Evolutionary conservation across 2,797 vertebrate species (phyloP), one percentile per base, ranked within the genome.

Genomic region (Steatocranus sp.): DNA sequence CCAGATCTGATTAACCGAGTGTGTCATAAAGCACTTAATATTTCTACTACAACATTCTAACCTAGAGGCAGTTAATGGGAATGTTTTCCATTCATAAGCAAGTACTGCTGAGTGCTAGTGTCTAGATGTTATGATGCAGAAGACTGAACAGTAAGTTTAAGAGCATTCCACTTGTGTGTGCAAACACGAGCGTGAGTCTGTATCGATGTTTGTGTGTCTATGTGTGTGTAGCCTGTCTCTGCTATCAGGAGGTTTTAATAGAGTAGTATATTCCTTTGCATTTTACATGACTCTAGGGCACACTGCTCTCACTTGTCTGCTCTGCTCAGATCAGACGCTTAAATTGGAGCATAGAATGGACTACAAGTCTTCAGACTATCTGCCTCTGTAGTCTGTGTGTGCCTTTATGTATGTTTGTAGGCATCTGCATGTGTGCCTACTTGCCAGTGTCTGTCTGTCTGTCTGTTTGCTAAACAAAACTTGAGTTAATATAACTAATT

Each of bases 281-380:
- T 97, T 97, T 98, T 97, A 96, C 97, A 98, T 97, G 97, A 97
- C 97, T 97, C 96, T 96, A 82, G 97, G 97, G 97, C 96, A 96
- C 95, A 91, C 95, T 96, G 96, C 97, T 97, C 93, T 97, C 95
- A 97, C 97, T 96, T 99, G 98, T 99, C 98, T 97, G 96, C 96
- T 98, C 95, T 82, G 87, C 96, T 98, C 96, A 97, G 96, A 96
- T 99, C 98, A 99, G 94, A 95, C 82, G 90, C 92, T 95, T 95
- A 97, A 96, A 97, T 94, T 97, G 96, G 97, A 97, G 97, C 96
- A 96, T 94, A 94, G 96, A 91, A 95, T 95, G 89, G 92, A 92
- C 95, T 94, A 95, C 96, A 96, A 95, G 95, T 96, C 88, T 89
- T 89, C 80, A 82, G 85, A 74, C 86, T 77, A 74, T 84, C 83